These are phyloP conservation scores for Pollenia amentaria DNA, from an alignment of 2,888 invertebrate genomes.

Conservation along the genomic window DNA sequence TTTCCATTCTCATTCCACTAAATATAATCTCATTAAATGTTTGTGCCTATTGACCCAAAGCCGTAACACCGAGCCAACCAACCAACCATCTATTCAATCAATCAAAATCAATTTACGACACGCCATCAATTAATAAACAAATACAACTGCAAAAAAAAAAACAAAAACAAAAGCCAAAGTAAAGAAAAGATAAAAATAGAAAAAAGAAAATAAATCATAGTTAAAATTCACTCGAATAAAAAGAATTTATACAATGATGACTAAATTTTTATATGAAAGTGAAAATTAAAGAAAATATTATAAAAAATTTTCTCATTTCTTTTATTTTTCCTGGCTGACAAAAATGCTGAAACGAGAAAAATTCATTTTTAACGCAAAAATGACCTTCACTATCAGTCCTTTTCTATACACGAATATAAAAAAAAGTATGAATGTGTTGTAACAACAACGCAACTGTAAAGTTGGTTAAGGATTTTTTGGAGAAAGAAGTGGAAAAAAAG, in stretches of 20 bases:
- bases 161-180: constrained; percentile 18
- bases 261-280: constrained; percentile 47
- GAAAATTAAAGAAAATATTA: constrained; percentile 57
- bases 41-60: constrained; percentile 72
- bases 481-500: constrained; percentile 34
- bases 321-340: constrained; percentile 21
- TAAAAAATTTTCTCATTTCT: constrained; percentile 39
- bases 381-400: constrained; percentile 4
- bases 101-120: constrained; percentile 75
- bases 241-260: constrained; percentile 29
- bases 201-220: constrained; percentile 21
- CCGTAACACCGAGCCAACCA: constrained; percentile 47
- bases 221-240: not conserved
- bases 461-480: not conserved
- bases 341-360: not conserved
- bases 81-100: constrained; percentile 65
- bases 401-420: not conserved
- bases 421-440: too few relatives aligned
- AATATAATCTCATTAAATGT: constrained; percentile 70
- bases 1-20: constrained; percentile 30
- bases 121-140: constrained; percentile 73
- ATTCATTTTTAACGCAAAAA: not conserved
- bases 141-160: constrained; percentile 39
- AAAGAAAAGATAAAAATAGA: constrained; percentile 39
- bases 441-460: not conserved